Percentiles rank a stretch among this genome's conserved stretches.
Conservation (phyloP, 2,888 invertebrate genomes). For the Lasioglossum calceatum region DNA sequence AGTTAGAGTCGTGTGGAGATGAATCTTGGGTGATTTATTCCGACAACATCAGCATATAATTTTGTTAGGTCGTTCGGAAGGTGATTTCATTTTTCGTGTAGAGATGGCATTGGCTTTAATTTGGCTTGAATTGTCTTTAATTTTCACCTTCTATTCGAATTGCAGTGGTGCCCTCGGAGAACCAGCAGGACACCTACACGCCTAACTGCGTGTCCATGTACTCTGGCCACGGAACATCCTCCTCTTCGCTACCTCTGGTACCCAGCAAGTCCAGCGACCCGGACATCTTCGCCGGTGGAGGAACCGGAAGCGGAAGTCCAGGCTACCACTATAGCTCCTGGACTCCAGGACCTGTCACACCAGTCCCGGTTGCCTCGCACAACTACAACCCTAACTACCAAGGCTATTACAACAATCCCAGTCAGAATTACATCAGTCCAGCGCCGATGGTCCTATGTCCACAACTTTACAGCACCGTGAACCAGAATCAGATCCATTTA, state of each 20-base stretch:
- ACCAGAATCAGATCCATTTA: conserved; percentile 94
- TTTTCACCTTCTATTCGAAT: not conserved
- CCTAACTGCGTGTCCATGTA: conserved; percentile 83
- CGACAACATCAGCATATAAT: not conserved
- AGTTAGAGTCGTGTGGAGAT: not conserved
- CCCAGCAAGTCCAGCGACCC: conserved; percentile 76
- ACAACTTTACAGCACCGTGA: conserved; percentile 93
- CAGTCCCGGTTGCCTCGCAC: conserved; percentile 83
- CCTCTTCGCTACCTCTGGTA: conserved; percentile 74
- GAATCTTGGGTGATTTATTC: not conserved
- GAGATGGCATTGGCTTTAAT: too few relatives aligned
- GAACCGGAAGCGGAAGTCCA: conserved; percentile 76
- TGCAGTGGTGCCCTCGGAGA: conserved; percentile 77
- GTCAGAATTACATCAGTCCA: conserved; percentile 88
- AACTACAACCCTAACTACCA: conserved; percentile 89
- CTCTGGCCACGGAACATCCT: conserved; percentile 72
- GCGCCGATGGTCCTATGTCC: conserved; percentile 91
- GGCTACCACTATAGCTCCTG: conserved; percentile 83
- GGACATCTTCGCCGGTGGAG: conserved; percentile 75
- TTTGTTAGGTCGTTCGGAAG: too few relatives aligned
- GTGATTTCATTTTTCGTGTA: too few relatives aligned
- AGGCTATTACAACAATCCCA: conserved; percentile 89
- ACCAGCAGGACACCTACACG: conserved; percentile 81
- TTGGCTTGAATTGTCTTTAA: too few relatives aligned
- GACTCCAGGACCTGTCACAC: conserved; percentile 84